These are phyloP conservation scores for Limnephilus marmoratus DNA, from an alignment of 2,888 invertebrate genomes.

Conservation along the genomic window DNA sequence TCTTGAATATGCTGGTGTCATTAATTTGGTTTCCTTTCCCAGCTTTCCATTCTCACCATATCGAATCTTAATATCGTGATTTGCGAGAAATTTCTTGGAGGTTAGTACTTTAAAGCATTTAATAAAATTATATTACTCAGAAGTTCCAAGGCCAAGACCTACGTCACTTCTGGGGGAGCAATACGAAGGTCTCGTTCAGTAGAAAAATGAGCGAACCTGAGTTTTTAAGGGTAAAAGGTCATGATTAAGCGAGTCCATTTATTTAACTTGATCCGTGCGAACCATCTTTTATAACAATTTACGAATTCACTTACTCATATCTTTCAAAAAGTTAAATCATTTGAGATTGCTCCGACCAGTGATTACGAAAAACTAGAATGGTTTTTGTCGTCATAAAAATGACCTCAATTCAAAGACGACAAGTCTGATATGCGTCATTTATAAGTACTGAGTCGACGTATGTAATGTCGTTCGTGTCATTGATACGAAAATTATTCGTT, in stretches of 20 bases:
- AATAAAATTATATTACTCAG: too few relatives aligned
- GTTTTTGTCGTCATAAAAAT: not conserved
- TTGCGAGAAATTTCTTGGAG: too few relatives aligned
- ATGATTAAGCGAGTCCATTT: not conserved
- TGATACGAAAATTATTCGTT: too few relatives aligned
- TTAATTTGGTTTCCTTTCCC: too few relatives aligned
- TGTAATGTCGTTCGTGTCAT: too few relatives aligned
- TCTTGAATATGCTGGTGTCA: too few relatives aligned
- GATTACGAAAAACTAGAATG: not conserved
- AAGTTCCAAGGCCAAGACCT: not conserved
- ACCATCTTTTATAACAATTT: not conserved
- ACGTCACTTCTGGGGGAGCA: not conserved
- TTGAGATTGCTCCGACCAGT: not conserved
- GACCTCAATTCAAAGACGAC: not conserved
- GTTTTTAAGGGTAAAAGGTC: not conserved
- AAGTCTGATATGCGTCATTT: too few relatives aligned
- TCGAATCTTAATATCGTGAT: too few relatives aligned
- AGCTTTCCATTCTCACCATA: too few relatives aligned
- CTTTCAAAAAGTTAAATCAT: not conserved
- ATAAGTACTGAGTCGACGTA: too few relatives aligned
- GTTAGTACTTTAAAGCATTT: too few relatives aligned
- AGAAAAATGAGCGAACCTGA: not conserved
- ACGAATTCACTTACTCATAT: slow-evolving; percentile 2
- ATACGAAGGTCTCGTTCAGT: not conserved
- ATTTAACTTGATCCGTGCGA: not conserved